Evolutionary conservation across 2,797 vertebrate species (phyloP).

Genomic region (Nyctibius grandis): DNA sequence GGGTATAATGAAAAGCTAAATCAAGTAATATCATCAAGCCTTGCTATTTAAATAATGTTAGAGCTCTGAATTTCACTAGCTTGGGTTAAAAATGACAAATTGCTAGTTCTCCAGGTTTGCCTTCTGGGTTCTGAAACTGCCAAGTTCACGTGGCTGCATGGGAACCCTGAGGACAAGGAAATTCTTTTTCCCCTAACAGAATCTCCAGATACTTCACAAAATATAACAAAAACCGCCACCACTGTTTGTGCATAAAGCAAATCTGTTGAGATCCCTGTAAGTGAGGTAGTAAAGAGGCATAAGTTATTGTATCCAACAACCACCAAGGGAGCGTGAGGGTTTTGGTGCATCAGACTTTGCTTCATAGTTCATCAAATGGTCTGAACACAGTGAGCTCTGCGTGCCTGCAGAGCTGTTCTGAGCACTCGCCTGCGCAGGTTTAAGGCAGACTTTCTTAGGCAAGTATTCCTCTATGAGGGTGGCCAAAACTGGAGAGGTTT

Average conservation of each 20-base stretch:
- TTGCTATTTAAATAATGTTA: not conserved
- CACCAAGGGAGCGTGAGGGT: not conserved
- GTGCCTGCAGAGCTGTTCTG: not conserved
- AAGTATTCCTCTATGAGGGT: not conserved
- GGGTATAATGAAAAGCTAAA: not conserved
- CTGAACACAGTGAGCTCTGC: not conserved
- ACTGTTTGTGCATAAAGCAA: not conserved
- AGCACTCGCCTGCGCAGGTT: not conserved
- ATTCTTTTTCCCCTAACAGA: not conserved
- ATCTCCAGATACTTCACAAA: not conserved
- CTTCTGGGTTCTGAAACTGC: not conserved
- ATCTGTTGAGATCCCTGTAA: not conserved
- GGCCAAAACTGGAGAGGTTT: not conserved
- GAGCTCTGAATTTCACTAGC: not conserved
- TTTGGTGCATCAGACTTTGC: not conserved
- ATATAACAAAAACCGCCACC: not conserved
- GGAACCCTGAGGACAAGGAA: not conserved
- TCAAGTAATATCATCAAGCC: not conserved
- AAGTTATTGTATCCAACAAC: not conserved
- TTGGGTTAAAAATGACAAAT: not conserved
- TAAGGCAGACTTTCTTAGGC: not conserved
- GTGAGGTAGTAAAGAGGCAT: not conserved
- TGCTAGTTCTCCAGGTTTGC: not conserved
- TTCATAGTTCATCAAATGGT: not conserved
- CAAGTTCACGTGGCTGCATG: not conserved